phyloP scores from a whole-genome alignment of 2,888 invertebrate genomes.

The Mythimna albipuncta region DNA sequence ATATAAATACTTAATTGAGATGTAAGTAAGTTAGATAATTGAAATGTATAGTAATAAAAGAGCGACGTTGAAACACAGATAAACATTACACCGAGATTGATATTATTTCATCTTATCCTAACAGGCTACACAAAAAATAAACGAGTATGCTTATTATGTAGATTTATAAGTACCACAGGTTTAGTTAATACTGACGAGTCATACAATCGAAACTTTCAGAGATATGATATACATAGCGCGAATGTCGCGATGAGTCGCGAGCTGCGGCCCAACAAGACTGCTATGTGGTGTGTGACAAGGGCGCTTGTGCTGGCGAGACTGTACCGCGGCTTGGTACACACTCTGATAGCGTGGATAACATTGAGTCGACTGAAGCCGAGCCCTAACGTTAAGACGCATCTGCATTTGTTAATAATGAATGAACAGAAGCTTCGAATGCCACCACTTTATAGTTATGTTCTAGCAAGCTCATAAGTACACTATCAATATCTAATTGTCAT shows the following conservation, averaged over 20 bases:
- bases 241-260: constrained; percentile 44
- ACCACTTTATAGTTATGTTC: constrained; percentile 68
- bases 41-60: constrained; percentile 69
- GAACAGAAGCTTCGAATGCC: constrained; percentile 63
- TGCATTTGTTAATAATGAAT: constrained; percentile 64
- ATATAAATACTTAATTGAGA: constrained; percentile 71
- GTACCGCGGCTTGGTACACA: constrained; percentile 44
- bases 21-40: constrained; percentile 68
- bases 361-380: constrained; percentile 47
- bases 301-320: constrained; percentile 34
- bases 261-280: constrained; percentile 40
- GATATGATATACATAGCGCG: constrained; percentile 83
- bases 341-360: constrained; percentile 60
- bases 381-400: constrained; percentile 57
- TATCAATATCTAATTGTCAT: constrained; percentile 72
- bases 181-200: constrained; percentile 88
- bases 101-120: constrained; percentile 81
- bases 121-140: constrained; percentile 80
- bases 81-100: constrained; percentile 67
- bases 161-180: constrained; percentile 83
- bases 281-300: constrained; percentile 15
- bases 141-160: constrained; percentile 76
- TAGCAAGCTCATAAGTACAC: constrained; percentile 81
- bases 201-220: constrained; percentile 81
- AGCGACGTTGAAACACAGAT: constrained; percentile 72